A percentile compares a stretch with the other conserved stretches of the same genome.
These are phyloP conservation scores for Peromyscus polionotus DNA, from an alignment of 2,113 vertebrate genomes.

Conservation along the genomic window DNA sequence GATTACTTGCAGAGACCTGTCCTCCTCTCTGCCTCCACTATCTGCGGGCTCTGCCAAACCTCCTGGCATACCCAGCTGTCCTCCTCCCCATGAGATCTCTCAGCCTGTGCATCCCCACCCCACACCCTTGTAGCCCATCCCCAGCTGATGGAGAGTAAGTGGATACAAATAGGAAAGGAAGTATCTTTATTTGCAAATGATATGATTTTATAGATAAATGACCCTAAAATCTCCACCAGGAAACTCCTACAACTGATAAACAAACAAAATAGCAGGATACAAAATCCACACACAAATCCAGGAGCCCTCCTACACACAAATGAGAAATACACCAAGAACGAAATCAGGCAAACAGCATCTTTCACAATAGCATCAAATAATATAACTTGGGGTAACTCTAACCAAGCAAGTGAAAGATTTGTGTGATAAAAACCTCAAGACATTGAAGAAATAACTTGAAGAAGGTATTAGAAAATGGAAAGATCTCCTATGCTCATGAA, in stretches of 20 bases:
- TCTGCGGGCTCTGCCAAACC: too few relatives aligned
- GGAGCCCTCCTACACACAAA: not conserved
- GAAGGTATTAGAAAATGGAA: not conserved
- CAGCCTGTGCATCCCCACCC: not conserved
- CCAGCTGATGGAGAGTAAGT: not conserved
- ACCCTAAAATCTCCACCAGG: not conserved
- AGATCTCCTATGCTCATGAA: not conserved
- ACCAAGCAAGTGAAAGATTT: not conserved
- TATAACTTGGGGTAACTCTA: not conserved
- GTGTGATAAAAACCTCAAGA: not conserved
- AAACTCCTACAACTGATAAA: not conserved
- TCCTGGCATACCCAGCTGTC: not conserved
- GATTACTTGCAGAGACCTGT: too few relatives aligned
- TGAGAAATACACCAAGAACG: not conserved
- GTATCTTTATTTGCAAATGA: not conserved
- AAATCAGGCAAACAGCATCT: not conserved
- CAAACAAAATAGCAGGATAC: not conserved
- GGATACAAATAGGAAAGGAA: not conserved
- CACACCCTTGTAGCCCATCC: not conserved
- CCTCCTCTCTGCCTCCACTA: not conserved
- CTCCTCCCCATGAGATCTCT: not conserved
- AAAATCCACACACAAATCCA: not conserved
- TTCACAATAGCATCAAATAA: not conserved
- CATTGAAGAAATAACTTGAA: not conserved
- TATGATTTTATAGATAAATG: not conserved